Evolutionary conservation across 2,888 invertebrate genomes (phyloP).

Genomic region (Caenorhabditis sp.): DNA sequence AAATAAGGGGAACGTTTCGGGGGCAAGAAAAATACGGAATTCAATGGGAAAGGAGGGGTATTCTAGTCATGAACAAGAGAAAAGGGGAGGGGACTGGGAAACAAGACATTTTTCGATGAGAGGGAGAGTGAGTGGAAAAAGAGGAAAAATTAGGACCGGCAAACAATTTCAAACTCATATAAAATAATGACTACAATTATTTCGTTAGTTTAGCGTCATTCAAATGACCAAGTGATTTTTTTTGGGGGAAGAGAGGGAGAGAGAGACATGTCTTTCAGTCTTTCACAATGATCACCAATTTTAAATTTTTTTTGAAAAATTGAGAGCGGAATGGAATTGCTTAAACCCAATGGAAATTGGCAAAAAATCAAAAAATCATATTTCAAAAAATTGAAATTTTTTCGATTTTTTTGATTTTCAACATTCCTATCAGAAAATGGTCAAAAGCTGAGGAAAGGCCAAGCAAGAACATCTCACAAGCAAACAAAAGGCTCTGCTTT

Average conservation of each 20-base stretch:
- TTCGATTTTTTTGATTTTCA: background rate
- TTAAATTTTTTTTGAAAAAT: too few relatives aligned
- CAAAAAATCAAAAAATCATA: too few relatives aligned
- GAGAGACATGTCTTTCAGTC: too few relatives aligned
- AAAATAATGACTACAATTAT: conserved; percentile 58
- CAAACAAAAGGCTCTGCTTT: conserved; percentile 15
- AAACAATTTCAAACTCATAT: conserved; percentile 56
- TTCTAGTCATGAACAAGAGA: conserved; percentile 36
- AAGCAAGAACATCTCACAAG: conserved; percentile 41
- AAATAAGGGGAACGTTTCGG: conserved; percentile 32
- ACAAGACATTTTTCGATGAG: conserved; percentile 35
- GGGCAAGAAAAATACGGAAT: conserved; percentile 59
- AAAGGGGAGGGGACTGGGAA: background rate
- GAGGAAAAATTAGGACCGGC: conserved; percentile 35
- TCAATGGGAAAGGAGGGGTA: conserved; percentile 2
- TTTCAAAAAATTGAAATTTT: too few relatives aligned
- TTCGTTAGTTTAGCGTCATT: conserved; percentile 62
- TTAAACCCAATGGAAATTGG: too few relatives aligned
- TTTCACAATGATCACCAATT: conserved; percentile 11
- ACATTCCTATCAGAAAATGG: conserved; percentile 16
- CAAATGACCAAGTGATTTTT: conserved; percentile 51
- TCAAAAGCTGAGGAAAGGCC: conserved; percentile 17
- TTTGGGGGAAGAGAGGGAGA: too few relatives aligned
- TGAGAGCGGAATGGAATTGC: too few relatives aligned
- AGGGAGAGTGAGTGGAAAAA: background rate